Percentiles rank a stretch among this genome's conserved stretches.
These are phyloP conservation scores for Chrysomallon squamiferum DNA, from an alignment of 1,140 invertebrate genomes.

Conservation along the genomic window DNA sequence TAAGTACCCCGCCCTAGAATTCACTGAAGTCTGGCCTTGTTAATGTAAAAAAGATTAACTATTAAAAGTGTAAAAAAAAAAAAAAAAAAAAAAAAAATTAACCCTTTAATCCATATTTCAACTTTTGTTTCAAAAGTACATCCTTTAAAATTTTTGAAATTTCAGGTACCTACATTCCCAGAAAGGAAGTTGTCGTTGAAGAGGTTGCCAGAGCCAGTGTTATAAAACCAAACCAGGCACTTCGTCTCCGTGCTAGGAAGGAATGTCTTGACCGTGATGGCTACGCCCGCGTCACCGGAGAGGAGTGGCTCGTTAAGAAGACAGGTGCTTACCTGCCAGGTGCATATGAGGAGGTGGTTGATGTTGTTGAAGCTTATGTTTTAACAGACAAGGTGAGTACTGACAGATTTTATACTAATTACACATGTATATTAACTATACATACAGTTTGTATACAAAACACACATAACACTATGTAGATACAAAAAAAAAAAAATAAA, in stretches of 20 bases:
- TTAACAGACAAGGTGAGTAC: conserved; percentile 65
- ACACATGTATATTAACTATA: too few species aligned
- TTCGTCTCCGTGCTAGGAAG: conserved; percentile 63
- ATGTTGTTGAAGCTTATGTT: conserved; percentile 65
- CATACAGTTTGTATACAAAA: too few species aligned
- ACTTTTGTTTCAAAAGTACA: too few species aligned
- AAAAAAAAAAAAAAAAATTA: neutral
- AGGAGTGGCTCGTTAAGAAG: conserved; percentile 67
- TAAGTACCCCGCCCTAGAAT: conserved; percentile 25
- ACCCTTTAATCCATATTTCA: neutral
- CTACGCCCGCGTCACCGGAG: conserved; percentile 62
- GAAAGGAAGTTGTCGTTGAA: conserved; percentile 48
- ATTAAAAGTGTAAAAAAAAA: neutral
- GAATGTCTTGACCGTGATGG: conserved; percentile 65
- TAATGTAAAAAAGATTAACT: neutral
- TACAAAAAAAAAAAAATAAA: too few species aligned
- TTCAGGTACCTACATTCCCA: conserved; percentile 65
- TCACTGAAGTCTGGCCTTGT: neutral
- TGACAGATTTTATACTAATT: too few species aligned
- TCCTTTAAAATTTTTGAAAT: too few species aligned
- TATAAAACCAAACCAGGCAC: conserved; percentile 62
- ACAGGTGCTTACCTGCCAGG: conserved; percentile 67
- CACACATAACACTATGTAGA: too few species aligned
- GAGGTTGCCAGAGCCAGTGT: conserved; percentile 14
- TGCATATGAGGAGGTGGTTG: conserved; percentile 67